phyloP scores from a whole-genome alignment of 2,113 vertebrate species.

The Columbina picui region DNA sequence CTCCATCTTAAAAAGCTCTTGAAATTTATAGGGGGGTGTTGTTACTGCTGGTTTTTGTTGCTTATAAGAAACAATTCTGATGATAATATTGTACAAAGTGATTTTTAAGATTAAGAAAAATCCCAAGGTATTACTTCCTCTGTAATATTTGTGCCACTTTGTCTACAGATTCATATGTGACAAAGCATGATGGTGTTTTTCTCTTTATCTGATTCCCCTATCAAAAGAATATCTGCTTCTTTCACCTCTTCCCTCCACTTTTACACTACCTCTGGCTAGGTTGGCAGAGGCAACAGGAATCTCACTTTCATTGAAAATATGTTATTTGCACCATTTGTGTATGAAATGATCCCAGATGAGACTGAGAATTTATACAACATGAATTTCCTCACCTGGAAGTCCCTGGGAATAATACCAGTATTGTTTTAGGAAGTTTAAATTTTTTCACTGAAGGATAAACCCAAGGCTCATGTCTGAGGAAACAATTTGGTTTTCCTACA shows the following conservation, averaged over 20 bases:
- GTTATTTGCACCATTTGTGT: neutral
- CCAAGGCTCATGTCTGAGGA: neutral
- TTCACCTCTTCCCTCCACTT: neutral
- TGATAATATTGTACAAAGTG: neutral
- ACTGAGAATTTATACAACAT: neutral
- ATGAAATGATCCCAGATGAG: neutral
- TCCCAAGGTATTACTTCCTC: neutral
- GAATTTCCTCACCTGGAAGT: neutral
- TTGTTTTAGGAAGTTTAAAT: neutral
- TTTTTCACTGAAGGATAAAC: neutral
- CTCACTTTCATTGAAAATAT: neutral
- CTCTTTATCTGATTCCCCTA: neutral
- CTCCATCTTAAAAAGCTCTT: neutral
- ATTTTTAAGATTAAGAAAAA: neutral
- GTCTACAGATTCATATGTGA: neutral
- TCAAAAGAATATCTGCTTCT: neutral
- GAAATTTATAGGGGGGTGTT: neutral
- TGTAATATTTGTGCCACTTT: neutral
- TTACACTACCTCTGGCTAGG: neutral
- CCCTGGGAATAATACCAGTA: neutral
- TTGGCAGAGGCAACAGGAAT: neutral
- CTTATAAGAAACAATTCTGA: neutral
- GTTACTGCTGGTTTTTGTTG: neutral
- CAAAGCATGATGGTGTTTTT: neutral
- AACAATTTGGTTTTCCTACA: neutral